Base-by-base conservation (phyloP, 2,888 invertebrate species). In the Rhagonycha fulva region DNA sequence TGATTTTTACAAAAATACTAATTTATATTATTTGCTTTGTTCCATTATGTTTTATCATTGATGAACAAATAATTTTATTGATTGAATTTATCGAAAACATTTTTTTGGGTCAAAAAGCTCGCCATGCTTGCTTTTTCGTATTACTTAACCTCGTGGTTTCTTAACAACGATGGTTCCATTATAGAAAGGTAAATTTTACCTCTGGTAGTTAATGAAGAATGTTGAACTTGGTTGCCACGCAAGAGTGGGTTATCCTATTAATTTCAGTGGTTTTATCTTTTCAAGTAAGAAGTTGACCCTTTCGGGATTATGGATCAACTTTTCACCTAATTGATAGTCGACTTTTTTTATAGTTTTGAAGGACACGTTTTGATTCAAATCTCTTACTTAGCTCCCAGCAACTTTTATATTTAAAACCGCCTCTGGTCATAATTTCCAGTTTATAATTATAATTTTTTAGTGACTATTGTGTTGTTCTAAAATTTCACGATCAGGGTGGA, bases 171-270 rank as follows among this genome's bases (percentile, higher is more conserved):
- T 47, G 47, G 47, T 47, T 47, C 47, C n/a, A 47, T 10, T 66
- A 24, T 66, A 76, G 76, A 76, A 76, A 76, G 76, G 76, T 66
- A 28, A 63, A 69, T 75, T 72, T 73, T 70, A 63, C 76, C 72
- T 76, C 72, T 47, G 30, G 62, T 70, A 26, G 19, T 28, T 70
- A n/a, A 60, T 23, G 72, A 47, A 72, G 76, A 76, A 68, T 76
- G 73, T 76, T 73, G 76, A 76, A 76, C 76, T 66, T 73, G 70
- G 73, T 76, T 76, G 71, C 74, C 23, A 74, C 68, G 74, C 73
- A 66, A 68, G 69, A 70, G 61, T 67, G 70, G 73, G 72, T 76
- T 76, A 76, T 73, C 73, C 73, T 73, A 70, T 70, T 70, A 62
- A 47, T 47, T 63, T 71, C 26, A 14, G 7, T 19, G 7, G 30